Conservation (phyloP, 2,113 vertebrate species). For the Buteo buteo region DNA sequence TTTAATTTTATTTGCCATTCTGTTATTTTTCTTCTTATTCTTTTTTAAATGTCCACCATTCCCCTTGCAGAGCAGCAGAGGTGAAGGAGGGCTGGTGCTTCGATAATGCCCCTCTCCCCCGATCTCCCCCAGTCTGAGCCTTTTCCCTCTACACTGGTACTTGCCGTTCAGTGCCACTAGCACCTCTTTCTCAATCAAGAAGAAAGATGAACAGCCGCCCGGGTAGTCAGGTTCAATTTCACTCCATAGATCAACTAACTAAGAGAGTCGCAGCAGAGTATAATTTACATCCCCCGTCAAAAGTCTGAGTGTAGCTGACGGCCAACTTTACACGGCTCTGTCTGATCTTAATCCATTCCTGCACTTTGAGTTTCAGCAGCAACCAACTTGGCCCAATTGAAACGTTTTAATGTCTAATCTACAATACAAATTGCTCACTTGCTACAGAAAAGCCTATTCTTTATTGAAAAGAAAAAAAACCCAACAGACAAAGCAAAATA, state of each 20-base stretch:
- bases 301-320: slow-evolving; percentile 52
- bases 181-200: slow-evolving; percentile 45
- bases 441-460: background rate
- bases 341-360: slow-evolving; percentile 60
- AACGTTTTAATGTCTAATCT: background rate
- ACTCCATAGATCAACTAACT: slow-evolving; percentile 41
- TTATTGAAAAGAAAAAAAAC: background rate
- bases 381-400: background rate
- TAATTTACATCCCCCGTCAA: slow-evolving; percentile 53
- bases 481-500: background rate
- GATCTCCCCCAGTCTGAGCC: background rate
- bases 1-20: background rate
- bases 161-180: background rate
- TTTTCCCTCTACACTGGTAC: background rate
- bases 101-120: background rate
- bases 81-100: background rate
- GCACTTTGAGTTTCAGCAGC: slow-evolving; percentile 22
- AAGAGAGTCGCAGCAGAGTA: slow-evolving; percentile 26
- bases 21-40: rapidly evolving
- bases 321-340: slow-evolving; percentile 47
- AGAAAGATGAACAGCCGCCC: slow-evolving; percentile 44
- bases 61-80: background rate
- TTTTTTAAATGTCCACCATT: background rate
- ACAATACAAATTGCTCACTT: background rate
- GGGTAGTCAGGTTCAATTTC: slow-evolving; percentile 51